Conservation (phyloP, 2,888 invertebrate species). For the Conops quadrifasciatus region DNA sequence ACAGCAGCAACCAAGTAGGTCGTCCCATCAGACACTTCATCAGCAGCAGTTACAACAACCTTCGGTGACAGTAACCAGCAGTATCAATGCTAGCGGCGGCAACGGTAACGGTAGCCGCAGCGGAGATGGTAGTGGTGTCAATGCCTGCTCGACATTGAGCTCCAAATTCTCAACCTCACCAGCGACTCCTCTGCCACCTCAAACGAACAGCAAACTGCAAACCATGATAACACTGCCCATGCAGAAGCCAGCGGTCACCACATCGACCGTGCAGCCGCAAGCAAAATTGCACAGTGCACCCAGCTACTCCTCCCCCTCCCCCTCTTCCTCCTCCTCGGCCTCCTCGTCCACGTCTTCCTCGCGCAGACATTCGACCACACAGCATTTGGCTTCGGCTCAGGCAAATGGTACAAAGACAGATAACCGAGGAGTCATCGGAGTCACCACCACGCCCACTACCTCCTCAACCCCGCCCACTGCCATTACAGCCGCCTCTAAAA, state of each 20-base stretch:
- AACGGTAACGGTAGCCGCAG: neutral
- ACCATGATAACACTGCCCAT: constrained; percentile 60
- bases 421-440: constrained; percentile 14
- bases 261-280: constrained; percentile 62
- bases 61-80: constrained; percentile 23
- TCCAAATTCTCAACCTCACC: constrained; percentile 36
- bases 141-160: no score
- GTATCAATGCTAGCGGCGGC: constrained; percentile 20
- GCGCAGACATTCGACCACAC: constrained; percentile 20
- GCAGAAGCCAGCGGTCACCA: constrained; percentile 62
- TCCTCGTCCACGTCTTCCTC: constrained; percentile 20
- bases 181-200: constrained; percentile 48
- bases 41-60: constrained; percentile 37
- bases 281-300: constrained; percentile 48
- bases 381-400: constrained; percentile 14
- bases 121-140: neutral
- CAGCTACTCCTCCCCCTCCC: constrained; percentile 35
- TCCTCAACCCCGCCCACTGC: constrained; percentile 33
- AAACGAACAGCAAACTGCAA: constrained; percentile 48
- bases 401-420: constrained; percentile 30
- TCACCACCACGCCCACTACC: constrained; percentile 36
- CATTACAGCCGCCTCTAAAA: constrained; percentile 42
- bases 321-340: constrained; percentile 18
- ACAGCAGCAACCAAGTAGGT: constrained; percentile 53
- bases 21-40: constrained; percentile 46